Percentiles rank a stretch among this genome's conserved stretches.
phyloP scores from a whole-genome alignment of 1,140 invertebrate species.

The Gryllus bimaculatus region DNA sequence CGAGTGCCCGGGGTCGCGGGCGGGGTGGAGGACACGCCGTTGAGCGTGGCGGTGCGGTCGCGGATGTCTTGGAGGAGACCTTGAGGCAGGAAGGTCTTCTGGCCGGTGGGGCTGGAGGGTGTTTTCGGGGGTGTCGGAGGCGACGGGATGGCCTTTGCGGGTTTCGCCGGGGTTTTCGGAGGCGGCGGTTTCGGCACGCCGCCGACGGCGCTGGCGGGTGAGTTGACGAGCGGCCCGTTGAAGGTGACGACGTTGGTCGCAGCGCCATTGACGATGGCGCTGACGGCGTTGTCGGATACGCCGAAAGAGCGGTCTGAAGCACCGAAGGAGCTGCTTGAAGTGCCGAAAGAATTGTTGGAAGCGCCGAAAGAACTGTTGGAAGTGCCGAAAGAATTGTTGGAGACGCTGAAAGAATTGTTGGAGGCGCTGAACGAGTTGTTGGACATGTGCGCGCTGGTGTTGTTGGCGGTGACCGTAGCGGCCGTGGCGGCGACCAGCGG shows the following conservation, averaged over 20 bases:
- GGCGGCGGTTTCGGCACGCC: background rate
- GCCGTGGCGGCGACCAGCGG: background rate
- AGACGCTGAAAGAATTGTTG: no score
- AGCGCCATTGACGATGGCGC: background rate
- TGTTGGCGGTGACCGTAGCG: background rate
- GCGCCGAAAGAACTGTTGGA: background rate
- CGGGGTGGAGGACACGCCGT: background rate
- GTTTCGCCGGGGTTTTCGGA: constrained; percentile 9
- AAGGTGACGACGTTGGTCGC: background rate
- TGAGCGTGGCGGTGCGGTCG: constrained; percentile 28
- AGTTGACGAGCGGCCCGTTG: background rate
- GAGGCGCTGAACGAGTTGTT: background rate
- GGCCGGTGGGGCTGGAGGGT: background rate
- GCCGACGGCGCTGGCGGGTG: background rate
- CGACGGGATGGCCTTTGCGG: background rate
- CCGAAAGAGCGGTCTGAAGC: background rate
- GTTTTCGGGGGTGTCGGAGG: constrained; percentile 25
- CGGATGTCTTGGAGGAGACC: constrained; percentile 50
- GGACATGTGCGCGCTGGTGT: background rate
- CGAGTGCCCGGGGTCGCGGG: background rate
- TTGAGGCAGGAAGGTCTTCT: constrained; percentile 39
- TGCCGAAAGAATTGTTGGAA: background rate
- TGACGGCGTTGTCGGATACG: no score
- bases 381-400: background rate
- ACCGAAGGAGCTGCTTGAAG: no score